Evolutionary conservation across 2,888 invertebrate species (phyloP).

Genomic region (Electrophaes corylata): DNA sequence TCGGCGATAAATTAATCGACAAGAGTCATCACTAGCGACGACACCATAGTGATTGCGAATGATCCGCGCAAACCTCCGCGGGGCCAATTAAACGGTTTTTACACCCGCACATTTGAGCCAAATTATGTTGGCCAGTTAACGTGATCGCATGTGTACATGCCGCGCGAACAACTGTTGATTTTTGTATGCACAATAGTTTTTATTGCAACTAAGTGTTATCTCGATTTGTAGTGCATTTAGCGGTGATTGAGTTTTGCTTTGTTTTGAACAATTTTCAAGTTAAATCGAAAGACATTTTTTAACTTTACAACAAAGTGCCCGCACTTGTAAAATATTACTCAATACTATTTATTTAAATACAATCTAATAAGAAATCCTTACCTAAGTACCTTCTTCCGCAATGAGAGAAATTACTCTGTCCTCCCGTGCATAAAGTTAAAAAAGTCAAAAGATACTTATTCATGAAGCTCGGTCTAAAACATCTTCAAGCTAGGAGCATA

Average conservation of each 20-base stretch:
- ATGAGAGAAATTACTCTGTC: no score
- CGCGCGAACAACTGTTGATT: conserved; percentile 42
- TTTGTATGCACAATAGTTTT: conserved; percentile 44
- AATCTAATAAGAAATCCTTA: no score
- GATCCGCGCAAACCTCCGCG: conserved; percentile 63
- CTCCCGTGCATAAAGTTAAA: no score
- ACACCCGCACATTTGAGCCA: conserved; percentile 71
- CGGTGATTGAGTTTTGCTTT: conserved; percentile 15
- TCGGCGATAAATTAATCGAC: conserved; percentile 13
- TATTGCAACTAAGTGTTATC: conserved; percentile 43
- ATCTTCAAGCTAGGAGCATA: no score
- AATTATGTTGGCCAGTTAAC: conserved; percentile 61
- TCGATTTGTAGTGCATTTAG: conserved; percentile 31
- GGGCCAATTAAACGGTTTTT: conserved; percentile 80
- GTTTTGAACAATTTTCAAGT: neutral
- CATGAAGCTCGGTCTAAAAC: no score
- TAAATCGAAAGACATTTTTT: neutral
- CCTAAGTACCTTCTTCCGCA: no score
- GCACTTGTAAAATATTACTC: neutral
- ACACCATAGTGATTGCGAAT: conserved; percentile 70
- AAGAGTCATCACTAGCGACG: conserved; percentile 60
- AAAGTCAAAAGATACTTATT: no score
- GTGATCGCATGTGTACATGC: conserved; percentile 43
- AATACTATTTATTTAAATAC: neutral
- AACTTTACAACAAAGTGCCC: neutral